Percentiles rank a stretch among this genome's conserved stretches.
phyloP scores from a whole-genome alignment of 2,888 invertebrate species.

The Megalurothrips usitatus region DNA sequence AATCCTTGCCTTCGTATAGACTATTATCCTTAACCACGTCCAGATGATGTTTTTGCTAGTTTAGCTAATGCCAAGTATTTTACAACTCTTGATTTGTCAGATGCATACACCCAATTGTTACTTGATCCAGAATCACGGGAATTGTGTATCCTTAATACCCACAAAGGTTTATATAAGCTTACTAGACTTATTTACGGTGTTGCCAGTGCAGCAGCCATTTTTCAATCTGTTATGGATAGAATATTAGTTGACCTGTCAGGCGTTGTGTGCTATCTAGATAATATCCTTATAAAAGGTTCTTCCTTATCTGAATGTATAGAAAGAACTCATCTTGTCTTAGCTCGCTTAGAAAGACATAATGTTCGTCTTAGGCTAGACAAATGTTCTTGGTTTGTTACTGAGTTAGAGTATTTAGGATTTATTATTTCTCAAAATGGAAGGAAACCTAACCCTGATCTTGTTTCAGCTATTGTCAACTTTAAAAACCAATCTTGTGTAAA shows the following conservation, averaged over 20 bases:
- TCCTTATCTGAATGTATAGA: constrained; percentile 27
- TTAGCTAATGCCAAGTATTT: constrained; percentile 36
- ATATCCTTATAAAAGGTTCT: constrained; percentile 34
- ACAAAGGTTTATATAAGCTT: constrained; percentile 39
- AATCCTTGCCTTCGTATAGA: constrained; percentile 40
- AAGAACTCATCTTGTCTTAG: constrained; percentile 12
- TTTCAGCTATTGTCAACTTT: neutral
- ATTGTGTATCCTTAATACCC: constrained; percentile 41
- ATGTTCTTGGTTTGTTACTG: constrained; percentile 12
- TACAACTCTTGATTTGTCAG: constrained; percentile 37
- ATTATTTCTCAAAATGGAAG: neutral
- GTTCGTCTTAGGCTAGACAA: constrained; percentile 20
- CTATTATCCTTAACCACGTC: constrained; percentile 38
- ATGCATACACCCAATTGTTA: constrained; percentile 38
- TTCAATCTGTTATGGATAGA: constrained; percentile 37
- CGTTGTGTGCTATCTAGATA: constrained; percentile 35
- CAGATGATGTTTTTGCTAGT: constrained; percentile 37
- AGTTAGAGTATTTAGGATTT: constrained; percentile 28
- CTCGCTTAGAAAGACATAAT: constrained; percentile 27
- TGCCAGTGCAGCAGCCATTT: constrained; percentile 39
- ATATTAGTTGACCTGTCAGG: constrained; percentile 33
- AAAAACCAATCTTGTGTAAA: neutral
- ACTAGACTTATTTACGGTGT: constrained; percentile 41
- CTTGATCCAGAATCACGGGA: constrained; percentile 37
- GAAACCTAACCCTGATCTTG: neutral